Conservation (phyloP, 2,113 vertebrate species). For the Mus musculus region GRCm39 chr16:43529001-43529500, state of each 20-base stretch:
- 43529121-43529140: constrained; percentile 61
- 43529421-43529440: constrained; percentile 33
- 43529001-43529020: background rate
- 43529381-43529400: constrained; percentile 38
- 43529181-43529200: constrained; percentile 67
- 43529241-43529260: constrained; percentile 65
- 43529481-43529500: constrained; percentile 41
- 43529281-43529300: constrained; percentile 77
- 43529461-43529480: constrained; percentile 28
- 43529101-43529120: background rate
- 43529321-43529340: constrained; percentile 60
- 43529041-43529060: constrained; percentile 14
- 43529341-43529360: constrained; percentile 69
- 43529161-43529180: constrained; percentile 66
- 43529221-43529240: constrained; percentile 69
- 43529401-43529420: background rate
- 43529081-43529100: background rate
- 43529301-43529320: constrained; percentile 67
- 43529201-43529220: constrained; percentile 67
- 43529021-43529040: constrained; percentile 17
- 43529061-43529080: background rate
- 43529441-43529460: background rate
- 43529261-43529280: constrained; percentile 71
- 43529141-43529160: constrained; percentile 38
- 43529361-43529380: constrained; percentile 42